Conservation (phyloP, 2,113 vertebrate genomes). For the Natator depressus region DNA sequence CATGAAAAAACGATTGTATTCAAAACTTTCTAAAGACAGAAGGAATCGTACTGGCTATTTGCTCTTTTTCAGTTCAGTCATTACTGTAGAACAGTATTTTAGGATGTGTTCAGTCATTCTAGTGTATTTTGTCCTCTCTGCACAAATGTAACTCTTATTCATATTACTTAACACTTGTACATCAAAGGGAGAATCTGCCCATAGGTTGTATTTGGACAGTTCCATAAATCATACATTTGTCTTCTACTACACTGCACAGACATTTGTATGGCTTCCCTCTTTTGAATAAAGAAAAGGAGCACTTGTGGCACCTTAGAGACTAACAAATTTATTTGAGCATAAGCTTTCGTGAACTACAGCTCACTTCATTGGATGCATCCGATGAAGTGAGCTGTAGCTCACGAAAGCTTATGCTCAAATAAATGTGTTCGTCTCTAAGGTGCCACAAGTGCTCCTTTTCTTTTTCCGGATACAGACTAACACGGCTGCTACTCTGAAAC, state of each 20-base stretch:
- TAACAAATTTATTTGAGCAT: no score
- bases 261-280: not conserved
- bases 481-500: no score
- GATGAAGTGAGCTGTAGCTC: no score
- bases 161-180: not conserved
- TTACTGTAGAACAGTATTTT: accelerated
- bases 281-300: no score
- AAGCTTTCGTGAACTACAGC: no score
- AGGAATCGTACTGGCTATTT: accelerated
- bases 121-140: accelerated
- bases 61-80: not conserved
- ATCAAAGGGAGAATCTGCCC: not conserved
- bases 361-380: no score
- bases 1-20: not conserved
- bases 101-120: accelerated
- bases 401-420: no score
- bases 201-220: not conserved
- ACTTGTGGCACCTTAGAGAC: no score
- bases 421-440: no score
- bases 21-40: accelerated
- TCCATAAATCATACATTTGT: not conserved
- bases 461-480: no score
- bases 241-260: not conserved
- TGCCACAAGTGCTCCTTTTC: no score
- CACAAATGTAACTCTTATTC: accelerated